Evolutionary conservation across 2,113 vertebrate species (phyloP).

Genomic region (Hyaena hyaena): DNA sequence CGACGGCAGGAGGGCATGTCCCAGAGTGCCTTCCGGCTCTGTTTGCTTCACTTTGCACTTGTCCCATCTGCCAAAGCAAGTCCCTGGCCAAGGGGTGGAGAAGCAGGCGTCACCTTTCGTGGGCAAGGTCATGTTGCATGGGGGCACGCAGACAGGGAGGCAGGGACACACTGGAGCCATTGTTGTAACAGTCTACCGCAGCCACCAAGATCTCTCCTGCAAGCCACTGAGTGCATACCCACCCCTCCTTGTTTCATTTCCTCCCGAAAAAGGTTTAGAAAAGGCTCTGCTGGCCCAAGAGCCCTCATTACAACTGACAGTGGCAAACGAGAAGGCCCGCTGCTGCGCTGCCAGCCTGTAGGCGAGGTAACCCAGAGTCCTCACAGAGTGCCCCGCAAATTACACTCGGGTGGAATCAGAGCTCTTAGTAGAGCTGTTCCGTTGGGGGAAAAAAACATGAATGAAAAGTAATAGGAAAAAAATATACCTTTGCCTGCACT

Average conservation of each 20-base stretch:
- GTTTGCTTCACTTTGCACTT: neutral
- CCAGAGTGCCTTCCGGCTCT: neutral
- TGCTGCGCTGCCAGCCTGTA: neutral
- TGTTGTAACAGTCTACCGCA: neutral
- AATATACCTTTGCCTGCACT: neutral
- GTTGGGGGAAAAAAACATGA: neutral
- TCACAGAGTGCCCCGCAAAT: neutral
- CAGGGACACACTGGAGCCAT: rapidly evolving
- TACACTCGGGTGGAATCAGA: neutral
- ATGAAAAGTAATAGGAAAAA: neutral
- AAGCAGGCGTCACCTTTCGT: neutral
- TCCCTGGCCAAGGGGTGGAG: neutral
- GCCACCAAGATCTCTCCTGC: conserved; percentile 76
- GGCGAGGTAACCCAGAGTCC: neutral
- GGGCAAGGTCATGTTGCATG: neutral
- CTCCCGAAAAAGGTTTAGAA: conserved; percentile 74
- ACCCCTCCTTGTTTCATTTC: conserved; percentile 55
- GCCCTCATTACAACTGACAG: conserved; percentile 69
- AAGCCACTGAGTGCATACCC: conserved; percentile 78
- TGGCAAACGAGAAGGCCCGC: conserved; percentile 75
- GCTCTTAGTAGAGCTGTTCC: neutral
- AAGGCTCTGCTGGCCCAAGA: conserved; percentile 29
- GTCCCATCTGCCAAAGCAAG: neutral
- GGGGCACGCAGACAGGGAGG: neutral
- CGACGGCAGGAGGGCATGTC: neutral